phyloP scores from a whole-genome alignment of 2,797 vertebrate species.

The Ctenosaura bakeri region DNA sequence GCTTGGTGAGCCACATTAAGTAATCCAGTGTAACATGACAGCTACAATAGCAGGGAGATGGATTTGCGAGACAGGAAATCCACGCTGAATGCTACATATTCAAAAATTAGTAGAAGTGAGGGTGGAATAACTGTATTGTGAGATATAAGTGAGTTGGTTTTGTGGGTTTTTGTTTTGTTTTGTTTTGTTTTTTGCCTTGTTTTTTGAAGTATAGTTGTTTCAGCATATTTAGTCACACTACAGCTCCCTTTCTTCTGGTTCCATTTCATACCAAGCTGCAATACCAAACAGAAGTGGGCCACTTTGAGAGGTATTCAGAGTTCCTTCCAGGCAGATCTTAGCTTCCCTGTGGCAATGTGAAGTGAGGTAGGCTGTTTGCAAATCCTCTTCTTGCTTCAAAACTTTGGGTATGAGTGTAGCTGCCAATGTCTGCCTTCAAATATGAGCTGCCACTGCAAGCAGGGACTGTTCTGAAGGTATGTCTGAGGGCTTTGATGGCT shows the following conservation, averaged over 20 bases:
- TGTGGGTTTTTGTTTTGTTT: no score
- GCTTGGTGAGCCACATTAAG: not conserved
- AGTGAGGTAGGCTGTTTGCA: not conserved
- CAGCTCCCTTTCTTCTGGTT: not conserved
- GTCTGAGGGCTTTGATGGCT: not conserved
- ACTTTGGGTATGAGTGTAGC: not conserved
- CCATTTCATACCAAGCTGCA: not conserved
- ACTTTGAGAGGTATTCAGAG: not conserved
- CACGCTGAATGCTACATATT: conserved; percentile 22
- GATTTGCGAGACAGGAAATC: conserved; percentile 44
- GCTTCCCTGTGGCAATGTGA: not conserved
- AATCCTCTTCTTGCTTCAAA: not conserved
- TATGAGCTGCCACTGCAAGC: not conserved
- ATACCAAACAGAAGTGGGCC: not conserved
- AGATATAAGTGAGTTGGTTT: not conserved
- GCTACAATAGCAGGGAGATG: conserved; percentile 32
- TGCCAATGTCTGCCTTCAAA: not conserved
- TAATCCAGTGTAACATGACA: conserved; percentile 17
- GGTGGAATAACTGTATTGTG: conserved; percentile 25
- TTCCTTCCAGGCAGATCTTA: not conserved
- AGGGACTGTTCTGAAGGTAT: not conserved
- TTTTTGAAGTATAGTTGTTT: conserved; percentile 12
- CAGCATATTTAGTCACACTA: not conserved
- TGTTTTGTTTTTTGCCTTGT: not conserved
- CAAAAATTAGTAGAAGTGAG: not conserved